Base-by-base conservation (phyloP, 2,888 invertebrate genomes). In the Eueremaeus valkanovi region DNA sequence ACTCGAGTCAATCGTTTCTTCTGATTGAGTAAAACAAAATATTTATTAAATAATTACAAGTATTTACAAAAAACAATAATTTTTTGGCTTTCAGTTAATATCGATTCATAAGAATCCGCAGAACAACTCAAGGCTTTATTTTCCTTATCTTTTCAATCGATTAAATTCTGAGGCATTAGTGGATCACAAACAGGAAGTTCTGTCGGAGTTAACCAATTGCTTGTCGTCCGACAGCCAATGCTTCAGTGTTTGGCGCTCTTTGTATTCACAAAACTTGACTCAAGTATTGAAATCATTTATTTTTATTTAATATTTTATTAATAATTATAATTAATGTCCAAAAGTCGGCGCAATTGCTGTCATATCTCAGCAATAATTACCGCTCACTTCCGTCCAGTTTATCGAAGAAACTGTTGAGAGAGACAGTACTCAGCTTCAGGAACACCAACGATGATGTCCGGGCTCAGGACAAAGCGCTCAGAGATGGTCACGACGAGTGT, bases 191-290 rank as follows among this genome's bases (percentile, higher is more conserved):
- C 0, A 8, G 3, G 68, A 85, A 84, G 75, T 85, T 63, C 77
- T 84, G 68, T 86, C 87, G 72, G 86, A 87, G 78, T 82, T 91
- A 63, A 83, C 88, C 8, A 86, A 86, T 77, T 89, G 90, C 81
- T 84, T 91, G 55, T 82, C 82, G 31, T 84, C 84, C 73, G 90
- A 91, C 79, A 86, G 87, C 77, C 87, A 87, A 0, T 88, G 89
- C 80, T 89, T 89, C 79, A 86, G 86, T 68, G 86, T 86, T 0
- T 91, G 91, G 91, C 86, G 86, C 80, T 89, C 89, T 80, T 83
- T 89, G 72, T 90, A 91, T 83, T 84, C 86, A 40, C 89, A 88
- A 81, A 87, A 90, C 81, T 85, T 88, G 29, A 85, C 86, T 76
- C 88, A 89, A 80, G 89, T 90, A 27, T 3, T 45, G 45, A 45